Percentiles rank a stretch among this genome's conserved stretches.
These are phyloP conservation scores for Oplegnathus fasciatus DNA, from an alignment of 2,113 vertebrate genomes.

Conservation along the genomic window DNA sequence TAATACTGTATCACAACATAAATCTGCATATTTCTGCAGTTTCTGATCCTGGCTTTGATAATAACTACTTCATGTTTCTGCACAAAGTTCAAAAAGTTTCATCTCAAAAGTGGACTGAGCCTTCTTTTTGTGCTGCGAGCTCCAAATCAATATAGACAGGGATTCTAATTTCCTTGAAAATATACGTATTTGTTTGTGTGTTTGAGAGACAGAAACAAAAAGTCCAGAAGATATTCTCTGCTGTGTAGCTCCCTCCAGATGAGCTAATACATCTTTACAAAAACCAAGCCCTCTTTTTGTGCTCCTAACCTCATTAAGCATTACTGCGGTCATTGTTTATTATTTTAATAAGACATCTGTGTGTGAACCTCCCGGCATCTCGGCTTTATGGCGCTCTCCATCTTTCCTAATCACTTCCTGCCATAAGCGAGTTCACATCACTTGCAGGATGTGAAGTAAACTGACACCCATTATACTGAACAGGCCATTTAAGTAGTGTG, in stretches of 20 bases:
- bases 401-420: slow-evolving; percentile 65
- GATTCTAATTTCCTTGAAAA: background rate
- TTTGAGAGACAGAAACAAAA: slow-evolving; percentile 3
- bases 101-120: background rate
- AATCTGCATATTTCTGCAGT: background rate
- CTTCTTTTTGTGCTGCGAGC: background rate
- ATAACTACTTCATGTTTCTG: background rate
- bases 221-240: slow-evolving; percentile 3
- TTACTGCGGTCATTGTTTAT: slow-evolving; percentile 53
- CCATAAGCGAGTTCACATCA: slow-evolving; percentile 34
- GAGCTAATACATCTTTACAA: slow-evolving; percentile 45
- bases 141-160: background rate
- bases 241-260: slow-evolving; percentile 36
- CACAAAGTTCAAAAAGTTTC: background rate
- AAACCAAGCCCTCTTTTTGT: slow-evolving; percentile 40
- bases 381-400: slow-evolving; percentile 40
- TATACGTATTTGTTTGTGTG: background rate
- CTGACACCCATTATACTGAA: slow-evolving; percentile 35
- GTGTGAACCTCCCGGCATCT: slow-evolving; percentile 39
- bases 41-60: background rate
- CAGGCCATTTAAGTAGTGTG: slow-evolving; percentile 9
- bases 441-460: slow-evolving; percentile 35
- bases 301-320: slow-evolving; percentile 62
- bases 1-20: too few species aligned
- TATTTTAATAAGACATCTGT: slow-evolving; percentile 61